Percentiles rank a stretch among this genome's conserved stretches.
These are phyloP conservation scores for Coracias cyanogaster DNA, from an alignment of 2,797 vertebrate species.

Conservation along the genomic window DNA sequence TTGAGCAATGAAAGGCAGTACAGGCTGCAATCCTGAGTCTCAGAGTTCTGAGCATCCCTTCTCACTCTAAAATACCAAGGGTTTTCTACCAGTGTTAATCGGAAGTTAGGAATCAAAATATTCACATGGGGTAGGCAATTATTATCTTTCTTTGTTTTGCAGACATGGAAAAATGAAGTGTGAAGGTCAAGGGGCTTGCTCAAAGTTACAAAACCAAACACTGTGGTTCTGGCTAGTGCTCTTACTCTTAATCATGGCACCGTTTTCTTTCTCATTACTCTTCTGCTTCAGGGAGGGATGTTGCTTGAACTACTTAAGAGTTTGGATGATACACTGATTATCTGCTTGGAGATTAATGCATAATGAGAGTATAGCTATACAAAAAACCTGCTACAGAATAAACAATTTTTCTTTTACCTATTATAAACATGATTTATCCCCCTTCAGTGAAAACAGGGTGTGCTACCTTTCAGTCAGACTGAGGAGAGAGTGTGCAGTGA, in stretches of 20 bases:
- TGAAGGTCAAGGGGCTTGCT: background rate
- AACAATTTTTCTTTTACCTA: background rate
- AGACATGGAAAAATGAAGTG: constrained; percentile 17
- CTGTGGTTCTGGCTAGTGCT: background rate
- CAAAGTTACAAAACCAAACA: background rate
- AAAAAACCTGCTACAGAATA: background rate
- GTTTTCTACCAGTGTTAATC: background rate
- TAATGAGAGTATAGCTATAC: background rate
- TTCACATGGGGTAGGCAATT: background rate
- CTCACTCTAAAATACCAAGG: background rate
- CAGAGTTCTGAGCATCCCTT: background rate
- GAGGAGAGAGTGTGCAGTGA: background rate
- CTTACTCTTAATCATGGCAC: background rate
- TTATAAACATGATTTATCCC: background rate
- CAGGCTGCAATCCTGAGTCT: background rate
- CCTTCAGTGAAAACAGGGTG: background rate
- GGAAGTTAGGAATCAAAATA: constrained; percentile 15
- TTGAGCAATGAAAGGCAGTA: background rate
- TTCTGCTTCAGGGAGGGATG: background rate
- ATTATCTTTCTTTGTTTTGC: constrained; percentile 2
- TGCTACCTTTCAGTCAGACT: background rate
- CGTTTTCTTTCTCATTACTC: background rate
- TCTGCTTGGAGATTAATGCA: background rate
- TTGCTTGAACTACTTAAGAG: background rate
- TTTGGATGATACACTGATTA: background rate